These are phyloP conservation scores for Folsomia manolachei DNA, from an alignment of 2,888 invertebrate species.

Conservation along the genomic window DNA sequence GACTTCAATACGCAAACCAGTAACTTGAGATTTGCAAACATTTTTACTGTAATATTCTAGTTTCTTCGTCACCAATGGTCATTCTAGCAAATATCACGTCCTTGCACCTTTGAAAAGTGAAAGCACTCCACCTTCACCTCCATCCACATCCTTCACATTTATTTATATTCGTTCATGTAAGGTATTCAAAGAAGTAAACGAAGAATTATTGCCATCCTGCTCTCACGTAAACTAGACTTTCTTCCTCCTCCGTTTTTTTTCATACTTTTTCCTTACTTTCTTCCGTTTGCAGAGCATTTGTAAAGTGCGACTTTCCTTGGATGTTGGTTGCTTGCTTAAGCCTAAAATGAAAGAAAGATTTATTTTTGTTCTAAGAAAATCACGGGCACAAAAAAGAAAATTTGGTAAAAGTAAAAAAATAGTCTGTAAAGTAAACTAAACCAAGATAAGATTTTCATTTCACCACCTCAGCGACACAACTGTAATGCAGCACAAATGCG, in stretches of 20 bases:
- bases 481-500: too few species aligned
- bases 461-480: too few species aligned
- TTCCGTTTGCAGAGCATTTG: too few species aligned
- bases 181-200: conserved; percentile 15
- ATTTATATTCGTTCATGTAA: background rate
- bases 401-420: background rate
- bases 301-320: background rate
- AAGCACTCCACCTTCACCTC: background rate
- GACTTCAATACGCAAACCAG: too few species aligned
- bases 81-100: background rate
- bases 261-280: background rate
- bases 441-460: too few species aligned
- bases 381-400: background rate
- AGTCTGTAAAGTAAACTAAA: too few species aligned
- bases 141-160: background rate
- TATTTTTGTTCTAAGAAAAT: background rate
- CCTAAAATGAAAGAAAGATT: conserved; percentile 1
- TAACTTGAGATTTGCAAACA: background rate
- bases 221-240: background rate
- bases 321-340: background rate
- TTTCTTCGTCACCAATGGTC: background rate
- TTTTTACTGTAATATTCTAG: background rate
- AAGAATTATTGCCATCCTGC: conserved; percentile 12
- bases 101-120: background rate
- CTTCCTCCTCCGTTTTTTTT: background rate